phyloP scores from a whole-genome alignment of 23 tunicate species.

The Clavelina lepadiformis region DNA sequence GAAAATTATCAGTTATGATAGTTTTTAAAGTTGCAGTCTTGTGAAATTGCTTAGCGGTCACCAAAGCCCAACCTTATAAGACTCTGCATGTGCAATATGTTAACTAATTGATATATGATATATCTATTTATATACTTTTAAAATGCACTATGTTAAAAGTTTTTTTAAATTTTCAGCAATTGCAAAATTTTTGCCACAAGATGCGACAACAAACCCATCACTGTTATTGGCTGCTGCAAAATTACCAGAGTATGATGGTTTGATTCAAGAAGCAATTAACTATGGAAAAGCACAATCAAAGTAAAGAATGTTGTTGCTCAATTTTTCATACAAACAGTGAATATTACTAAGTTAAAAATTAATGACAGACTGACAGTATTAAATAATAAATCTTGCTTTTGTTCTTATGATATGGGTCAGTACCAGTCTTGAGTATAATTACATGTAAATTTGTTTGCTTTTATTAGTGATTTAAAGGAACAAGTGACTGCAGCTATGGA shows the following conservation, averaged over 20 bases:
- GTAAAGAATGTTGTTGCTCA: not conserved
- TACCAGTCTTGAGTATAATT: not conserved
- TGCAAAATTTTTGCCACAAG: slow-evolving; percentile 64
- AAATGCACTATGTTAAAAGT: too few relatives aligned
- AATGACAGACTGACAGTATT: not conserved
- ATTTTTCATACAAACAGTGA: not conserved
- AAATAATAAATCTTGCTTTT: not conserved
- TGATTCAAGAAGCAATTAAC: slow-evolving; percentile 67
- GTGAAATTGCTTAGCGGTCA: too few relatives aligned
- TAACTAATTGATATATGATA: too few relatives aligned
- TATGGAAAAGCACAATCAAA: slow-evolving; percentile 56
- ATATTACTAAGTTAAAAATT: not conserved
- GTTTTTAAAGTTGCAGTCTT: too few relatives aligned
- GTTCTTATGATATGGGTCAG: not conserved
- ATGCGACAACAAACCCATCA: slow-evolving; percentile 99
- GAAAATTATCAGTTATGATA: too few relatives aligned
- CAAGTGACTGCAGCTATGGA: slow-evolving; percentile 89
- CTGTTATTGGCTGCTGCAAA: slow-evolving; percentile 86
- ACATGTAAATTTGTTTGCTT: not conserved
- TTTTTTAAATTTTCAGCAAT: slow-evolving; percentile 54
- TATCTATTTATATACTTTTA: too few relatives aligned
- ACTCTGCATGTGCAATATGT: too few relatives aligned
- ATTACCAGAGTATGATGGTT: slow-evolving; percentile 55
- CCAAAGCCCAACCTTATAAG: too few relatives aligned
- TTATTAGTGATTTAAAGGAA: slow-evolving; percentile 41